A percentile compares a stretch with the other conserved stretches of the same genome.
Evolutionary conservation across 2,797 vertebrate species (phyloP).

Genomic region (Sebastes trivittatus): DNA sequence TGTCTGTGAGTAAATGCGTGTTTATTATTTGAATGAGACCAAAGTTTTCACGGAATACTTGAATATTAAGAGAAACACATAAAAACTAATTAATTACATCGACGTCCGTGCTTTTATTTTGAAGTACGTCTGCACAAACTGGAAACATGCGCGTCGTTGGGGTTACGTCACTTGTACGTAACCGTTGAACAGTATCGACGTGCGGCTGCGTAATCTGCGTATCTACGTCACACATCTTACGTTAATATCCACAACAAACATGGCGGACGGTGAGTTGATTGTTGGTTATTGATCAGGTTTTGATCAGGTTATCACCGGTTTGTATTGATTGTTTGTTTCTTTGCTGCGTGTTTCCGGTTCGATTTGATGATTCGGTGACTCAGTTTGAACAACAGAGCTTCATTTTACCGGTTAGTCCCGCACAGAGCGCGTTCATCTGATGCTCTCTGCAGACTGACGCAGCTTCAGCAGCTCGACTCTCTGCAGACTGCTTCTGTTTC

Average conservation of each 20-base stretch:
- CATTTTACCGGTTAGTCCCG: not conserved
- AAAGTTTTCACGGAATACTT: not conserved
- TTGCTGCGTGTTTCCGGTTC: not conserved
- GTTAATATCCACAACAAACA: slow-evolving; percentile 82
- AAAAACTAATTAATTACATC: no score
- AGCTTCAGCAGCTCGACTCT: slow-evolving; percentile 10
- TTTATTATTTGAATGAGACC: not conserved
- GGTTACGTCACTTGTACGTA: no score
- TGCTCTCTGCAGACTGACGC: slow-evolving; percentile 38
- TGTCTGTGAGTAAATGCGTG: not conserved
- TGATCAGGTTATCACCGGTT: not conserved
- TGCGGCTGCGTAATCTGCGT: no score
- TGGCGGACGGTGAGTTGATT: slow-evolving; percentile 85
- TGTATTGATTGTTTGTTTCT: fast-evolving
- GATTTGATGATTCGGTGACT: fast-evolving
- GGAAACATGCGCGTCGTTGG: not conserved
- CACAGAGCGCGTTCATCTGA: not conserved
- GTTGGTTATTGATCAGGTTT: not conserved
- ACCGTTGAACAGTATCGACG: no score
- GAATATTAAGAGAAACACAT: not conserved
- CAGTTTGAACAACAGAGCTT: fast-evolving
- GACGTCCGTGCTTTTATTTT: slow-evolving; percentile 30
- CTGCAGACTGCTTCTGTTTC: not conserved
- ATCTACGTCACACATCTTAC: slow-evolving; percentile 13
- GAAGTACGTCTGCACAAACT: not conserved